Conservation (phyloP, 2,113 vertebrate genomes). For the Trochalopteron elliotii region DNA sequence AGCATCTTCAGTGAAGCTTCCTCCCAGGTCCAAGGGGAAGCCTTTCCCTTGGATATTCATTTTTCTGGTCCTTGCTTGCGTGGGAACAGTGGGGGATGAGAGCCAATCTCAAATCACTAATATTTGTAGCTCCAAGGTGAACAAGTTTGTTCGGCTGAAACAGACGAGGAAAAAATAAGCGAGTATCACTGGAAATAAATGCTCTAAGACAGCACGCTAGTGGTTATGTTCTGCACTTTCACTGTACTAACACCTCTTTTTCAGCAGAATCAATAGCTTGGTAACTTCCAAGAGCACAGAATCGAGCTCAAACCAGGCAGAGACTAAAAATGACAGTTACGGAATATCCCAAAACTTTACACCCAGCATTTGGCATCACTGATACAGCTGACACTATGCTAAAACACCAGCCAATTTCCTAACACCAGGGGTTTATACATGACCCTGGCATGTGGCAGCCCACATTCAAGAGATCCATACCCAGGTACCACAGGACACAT, state of each 20-base stretch:
- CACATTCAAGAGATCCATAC: background rate
- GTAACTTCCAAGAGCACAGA: background rate
- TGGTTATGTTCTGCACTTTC: background rate
- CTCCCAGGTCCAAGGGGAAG: constrained; percentile 87
- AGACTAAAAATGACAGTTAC: background rate
- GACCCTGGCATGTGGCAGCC: background rate
- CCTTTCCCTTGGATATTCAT: constrained; percentile 90
- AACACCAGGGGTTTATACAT: background rate
- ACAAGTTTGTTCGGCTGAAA: constrained; percentile 78
- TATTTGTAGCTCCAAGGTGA: constrained; percentile 75
- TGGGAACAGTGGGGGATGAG: constrained; percentile 66
- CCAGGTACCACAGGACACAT: background rate
- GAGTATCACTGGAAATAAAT: background rate
- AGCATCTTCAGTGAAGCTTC: constrained; percentile 97
- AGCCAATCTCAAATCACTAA: constrained; percentile 63
- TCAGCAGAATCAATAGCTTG: background rate
- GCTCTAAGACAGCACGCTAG: background rate
- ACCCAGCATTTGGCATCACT: background rate
- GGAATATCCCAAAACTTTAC: background rate
- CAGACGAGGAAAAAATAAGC: constrained; percentile 38
- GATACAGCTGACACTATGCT: rapidly evolving
- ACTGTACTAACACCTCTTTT: background rate
- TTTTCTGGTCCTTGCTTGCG: constrained; percentile 76
- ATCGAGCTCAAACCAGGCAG: rapidly evolving
- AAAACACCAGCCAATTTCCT: background rate